A percentile compares a stretch with the other conserved stretches of the same genome.
Conservation (phyloP, 1,140 invertebrate genomes). For the Zaprionus gabonicus region DNA sequence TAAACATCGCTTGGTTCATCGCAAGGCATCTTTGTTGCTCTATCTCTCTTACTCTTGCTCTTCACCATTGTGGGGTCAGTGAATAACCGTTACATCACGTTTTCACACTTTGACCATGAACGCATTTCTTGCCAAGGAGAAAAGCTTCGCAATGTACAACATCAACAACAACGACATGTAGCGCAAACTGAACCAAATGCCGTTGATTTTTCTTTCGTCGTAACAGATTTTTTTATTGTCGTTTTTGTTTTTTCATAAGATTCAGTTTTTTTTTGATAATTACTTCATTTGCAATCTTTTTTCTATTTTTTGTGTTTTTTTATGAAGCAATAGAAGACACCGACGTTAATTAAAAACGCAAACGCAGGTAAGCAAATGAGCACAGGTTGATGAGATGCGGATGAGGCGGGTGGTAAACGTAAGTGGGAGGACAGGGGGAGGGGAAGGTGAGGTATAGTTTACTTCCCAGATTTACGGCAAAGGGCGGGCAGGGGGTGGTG, state of each 20-base stretch:
- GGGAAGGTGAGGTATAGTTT: background rate
- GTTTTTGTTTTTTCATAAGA: conserved; percentile 30
- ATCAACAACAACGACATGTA: background rate
- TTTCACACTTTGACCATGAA: conserved; percentile 78
- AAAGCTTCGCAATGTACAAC: conserved; percentile 35
- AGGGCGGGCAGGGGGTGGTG: background rate
- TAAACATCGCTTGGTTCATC: background rate
- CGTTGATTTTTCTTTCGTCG: conserved; percentile 59
- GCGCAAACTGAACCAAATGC: conserved; percentile 56
- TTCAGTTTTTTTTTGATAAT: conserved; percentile 60
- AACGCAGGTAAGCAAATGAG: conserved; percentile 43
- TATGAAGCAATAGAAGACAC: conserved; percentile 76
- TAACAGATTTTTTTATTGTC: conserved; percentile 49
- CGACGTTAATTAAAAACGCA: conserved; percentile 78
- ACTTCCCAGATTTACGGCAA: conserved; percentile 9
- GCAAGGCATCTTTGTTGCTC: background rate
- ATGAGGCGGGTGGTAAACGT: background rate
- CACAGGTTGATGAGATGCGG: background rate
- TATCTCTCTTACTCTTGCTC: background rate
- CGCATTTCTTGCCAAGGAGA: conserved; percentile 75
- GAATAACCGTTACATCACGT: conserved; percentile 56
- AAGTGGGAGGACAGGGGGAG: background rate
- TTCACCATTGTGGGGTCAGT: conserved; percentile 16
- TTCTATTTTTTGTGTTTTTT: conserved; percentile 17
- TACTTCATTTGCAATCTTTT: conserved; percentile 77